These are phyloP conservation scores for Neomonachus schauinslandi DNA, from an alignment of 2,113 vertebrate genomes.

Conservation along the genomic window DNA sequence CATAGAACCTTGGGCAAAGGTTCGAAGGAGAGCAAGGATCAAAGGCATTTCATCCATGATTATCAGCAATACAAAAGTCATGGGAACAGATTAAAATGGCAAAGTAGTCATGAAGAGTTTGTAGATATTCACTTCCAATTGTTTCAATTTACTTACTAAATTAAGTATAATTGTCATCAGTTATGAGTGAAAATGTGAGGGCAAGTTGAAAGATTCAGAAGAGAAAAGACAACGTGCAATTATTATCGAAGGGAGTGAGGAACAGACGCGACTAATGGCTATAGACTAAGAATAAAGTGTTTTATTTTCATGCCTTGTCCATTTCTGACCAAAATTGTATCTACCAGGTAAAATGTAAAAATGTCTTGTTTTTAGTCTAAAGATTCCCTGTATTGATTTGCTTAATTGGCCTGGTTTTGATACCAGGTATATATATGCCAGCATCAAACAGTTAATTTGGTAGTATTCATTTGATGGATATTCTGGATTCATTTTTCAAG, in stretches of 20 bases:
- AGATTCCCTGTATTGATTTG: not conserved
- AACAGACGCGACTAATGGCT: not conserved
- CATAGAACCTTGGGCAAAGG: not conserved
- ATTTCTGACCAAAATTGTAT: not conserved
- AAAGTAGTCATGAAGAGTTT: not conserved
- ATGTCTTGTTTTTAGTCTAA: not conserved
- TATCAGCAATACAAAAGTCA: not conserved
- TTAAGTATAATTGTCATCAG: not conserved
- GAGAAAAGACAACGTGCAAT: not conserved
- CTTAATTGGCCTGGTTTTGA: not conserved
- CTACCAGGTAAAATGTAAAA: not conserved
- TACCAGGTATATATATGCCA: not conserved
- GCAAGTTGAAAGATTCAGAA: not conserved
- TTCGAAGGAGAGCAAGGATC: not conserved
- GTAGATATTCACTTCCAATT: not conserved
- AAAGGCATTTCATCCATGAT: not conserved
- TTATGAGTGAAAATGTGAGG: not conserved
- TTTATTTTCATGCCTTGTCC: not conserved
- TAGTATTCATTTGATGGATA: not conserved
- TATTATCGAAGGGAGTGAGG: not conserved
- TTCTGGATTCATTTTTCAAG: not conserved
- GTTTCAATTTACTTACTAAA: not conserved
- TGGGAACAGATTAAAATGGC: not conserved
- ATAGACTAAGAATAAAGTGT: not conserved
- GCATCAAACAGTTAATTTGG: not conserved